Evolutionary conservation across 2,113 vertebrate species (phyloP), one percentile per base, ranked within the genome.

Genomic region (Castor canadensis): DNA sequence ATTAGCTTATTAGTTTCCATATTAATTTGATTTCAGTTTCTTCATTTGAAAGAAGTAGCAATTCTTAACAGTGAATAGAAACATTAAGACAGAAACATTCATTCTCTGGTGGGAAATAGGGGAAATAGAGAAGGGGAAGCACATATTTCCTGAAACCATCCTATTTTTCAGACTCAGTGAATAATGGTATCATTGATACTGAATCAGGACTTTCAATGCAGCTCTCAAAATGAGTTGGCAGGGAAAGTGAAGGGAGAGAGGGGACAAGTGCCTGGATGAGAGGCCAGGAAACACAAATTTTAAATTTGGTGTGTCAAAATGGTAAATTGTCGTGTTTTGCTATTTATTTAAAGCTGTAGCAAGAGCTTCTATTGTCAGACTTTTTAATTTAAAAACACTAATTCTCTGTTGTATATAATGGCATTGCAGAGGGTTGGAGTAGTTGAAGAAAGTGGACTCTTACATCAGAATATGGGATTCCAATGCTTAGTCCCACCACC

Each of bases 171-270:
- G 77, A 60, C 93, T 92, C 47, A 56, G 5, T 94, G 92, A 96
- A 98, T 95, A 97, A 97, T 81, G 97, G 84, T 66, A 4, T 90
- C 95, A 95, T 97, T 98, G 96, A 98, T 96, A 32, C 75, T 26
- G 95, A 89, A 28, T 83, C 17, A 6, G 52, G 80, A 26, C 76
- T 93, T 80, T 93, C 85, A 52, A 84, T 64, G 67, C 73, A 5
- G 52, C 89, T 93, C 91, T 97, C 79, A 89, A 40, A 94, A n/a
- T n/a, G n/a, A n/a, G n/a, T n/a, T n/a, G n/a, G 67, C 75, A 16
- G 20, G 45, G 67, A 24, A 54, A 9, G 35, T 62, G 54, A 16
- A 64, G 47, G 38, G 28, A n/a, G 13, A 4, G 43, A 13, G 30
- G 38, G 47, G 66, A 26, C 20, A 56, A 89, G 87, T 26, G 16